phyloP scores from a whole-genome alignment of 2,888 invertebrate species.

The Andrena fulva region DNA sequence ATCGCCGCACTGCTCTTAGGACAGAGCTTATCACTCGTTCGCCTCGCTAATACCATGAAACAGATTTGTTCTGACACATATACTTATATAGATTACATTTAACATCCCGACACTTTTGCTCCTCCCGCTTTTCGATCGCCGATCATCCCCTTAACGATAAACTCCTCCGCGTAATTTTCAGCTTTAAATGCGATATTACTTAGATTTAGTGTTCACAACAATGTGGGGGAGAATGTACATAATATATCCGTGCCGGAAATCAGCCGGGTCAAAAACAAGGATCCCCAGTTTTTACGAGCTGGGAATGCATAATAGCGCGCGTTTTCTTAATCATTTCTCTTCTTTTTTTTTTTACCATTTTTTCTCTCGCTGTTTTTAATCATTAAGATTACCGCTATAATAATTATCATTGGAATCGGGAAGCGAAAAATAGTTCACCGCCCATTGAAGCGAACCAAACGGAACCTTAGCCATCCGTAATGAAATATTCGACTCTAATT shows the following conservation, averaged over 20 bases:
- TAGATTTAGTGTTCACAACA: constrained; percentile 60
- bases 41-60: constrained; percentile 3
- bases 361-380: constrained; percentile 1
- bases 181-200: constrained; percentile 27
- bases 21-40: constrained; percentile 19
- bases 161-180: constrained; percentile 40
- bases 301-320: constrained; percentile 43
- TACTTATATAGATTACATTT: constrained; percentile 46
- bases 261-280: constrained; percentile 26
- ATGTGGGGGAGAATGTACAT: constrained; percentile 53
- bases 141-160: constrained; percentile 30
- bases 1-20: not conserved
- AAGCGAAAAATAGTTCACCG: constrained; percentile 51
- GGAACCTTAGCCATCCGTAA: constrained; percentile 39
- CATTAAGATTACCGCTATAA: constrained; percentile 52
- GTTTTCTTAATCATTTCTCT: not conserved
- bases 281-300: constrained; percentile 50
- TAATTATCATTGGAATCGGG: constrained; percentile 57
- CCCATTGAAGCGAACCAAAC: constrained; percentile 36
- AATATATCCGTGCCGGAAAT: constrained; percentile 42
- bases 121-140: constrained; percentile 6
- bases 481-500: constrained; percentile 49
- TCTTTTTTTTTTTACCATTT: no score
- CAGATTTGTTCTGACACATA: constrained; percentile 39
- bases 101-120: constrained; percentile 43